These are phyloP conservation scores for Montifringilla adamsi DNA, from an alignment of 2,113 vertebrate genomes.

Conservation along the genomic window DNA sequence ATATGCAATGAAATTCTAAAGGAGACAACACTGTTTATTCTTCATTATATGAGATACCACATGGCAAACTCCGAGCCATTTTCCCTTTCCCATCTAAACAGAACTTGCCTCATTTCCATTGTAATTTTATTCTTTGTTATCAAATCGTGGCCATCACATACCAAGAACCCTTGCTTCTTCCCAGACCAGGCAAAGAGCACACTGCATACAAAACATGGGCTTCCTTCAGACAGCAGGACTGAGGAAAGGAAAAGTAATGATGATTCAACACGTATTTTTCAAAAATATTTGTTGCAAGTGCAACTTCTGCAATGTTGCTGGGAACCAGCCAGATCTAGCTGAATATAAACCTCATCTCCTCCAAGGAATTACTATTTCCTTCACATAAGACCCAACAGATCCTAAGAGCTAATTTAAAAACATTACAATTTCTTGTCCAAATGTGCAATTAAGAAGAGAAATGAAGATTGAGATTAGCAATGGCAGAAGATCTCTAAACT, in stretches of 20 bases:
- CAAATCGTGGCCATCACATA: background rate
- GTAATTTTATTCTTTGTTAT: background rate
- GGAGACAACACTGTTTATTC: background rate
- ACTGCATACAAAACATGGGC: background rate
- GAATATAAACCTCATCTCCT: background rate
- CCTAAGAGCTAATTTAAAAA: constrained; percentile 38
- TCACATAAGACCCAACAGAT: background rate
- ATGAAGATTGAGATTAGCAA: constrained; percentile 35
- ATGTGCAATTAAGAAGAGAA: constrained; percentile 55
- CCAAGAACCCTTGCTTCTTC: background rate
- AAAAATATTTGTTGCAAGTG: background rate
- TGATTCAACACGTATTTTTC: background rate
- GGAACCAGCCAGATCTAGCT: background rate
- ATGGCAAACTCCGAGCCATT: background rate
- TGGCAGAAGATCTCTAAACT: constrained; percentile 53
- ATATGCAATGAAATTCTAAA: background rate
- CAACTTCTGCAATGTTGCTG: background rate
- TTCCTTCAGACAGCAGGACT: background rate
- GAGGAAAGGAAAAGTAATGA: background rate
- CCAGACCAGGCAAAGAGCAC: background rate
- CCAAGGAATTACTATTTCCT: background rate
- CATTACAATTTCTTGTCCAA: constrained; percentile 15
- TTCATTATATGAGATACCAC: background rate
- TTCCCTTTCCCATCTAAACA: background rate
- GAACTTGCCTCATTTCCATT: background rate